Percentiles rank a stretch among this genome's conserved stretches.
Evolutionary conservation across 2,113 vertebrate genomes (phyloP).

Genomic region (Ciconia stormi): DNA sequence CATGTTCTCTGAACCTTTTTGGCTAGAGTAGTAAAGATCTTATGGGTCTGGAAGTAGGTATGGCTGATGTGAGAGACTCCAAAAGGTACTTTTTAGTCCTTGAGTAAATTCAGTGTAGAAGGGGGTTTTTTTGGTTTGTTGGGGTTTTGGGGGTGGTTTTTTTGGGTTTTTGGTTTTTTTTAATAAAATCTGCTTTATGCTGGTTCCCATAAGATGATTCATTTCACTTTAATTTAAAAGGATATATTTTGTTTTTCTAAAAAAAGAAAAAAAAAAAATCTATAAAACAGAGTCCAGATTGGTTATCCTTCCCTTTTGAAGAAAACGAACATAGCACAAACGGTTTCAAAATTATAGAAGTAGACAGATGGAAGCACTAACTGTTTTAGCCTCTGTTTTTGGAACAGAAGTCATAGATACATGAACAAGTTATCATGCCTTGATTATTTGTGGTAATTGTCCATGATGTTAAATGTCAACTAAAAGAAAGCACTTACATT

Average conservation of each 20-base stretch:
- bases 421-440: neutral
- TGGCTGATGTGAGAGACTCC: neutral
- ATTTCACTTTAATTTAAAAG: neutral
- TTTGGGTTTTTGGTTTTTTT: too few relatives aligned
- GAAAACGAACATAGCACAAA: neutral
- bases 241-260: neutral
- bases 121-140: too few relatives aligned
- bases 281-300: neutral
- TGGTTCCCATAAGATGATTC: neutral
- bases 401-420: neutral
- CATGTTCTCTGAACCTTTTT: neutral
- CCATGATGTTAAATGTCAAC: neutral
- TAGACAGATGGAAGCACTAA: conserved; percentile 10
- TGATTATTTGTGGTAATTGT: neutral
- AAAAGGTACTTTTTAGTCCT: neutral
- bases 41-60: neutral
- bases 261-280: neutral
- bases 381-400: neutral
- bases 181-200: neutral
- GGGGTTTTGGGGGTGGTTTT: too few relatives aligned
- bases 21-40: neutral
- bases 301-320: neutral
- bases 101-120: neutral
- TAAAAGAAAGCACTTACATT: neutral
- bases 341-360: neutral